Evolutionary conservation across 2,113 vertebrate species (phyloP), one percentile per base, ranked within the genome.

Genomic region (Solea senegalensis): DNA sequence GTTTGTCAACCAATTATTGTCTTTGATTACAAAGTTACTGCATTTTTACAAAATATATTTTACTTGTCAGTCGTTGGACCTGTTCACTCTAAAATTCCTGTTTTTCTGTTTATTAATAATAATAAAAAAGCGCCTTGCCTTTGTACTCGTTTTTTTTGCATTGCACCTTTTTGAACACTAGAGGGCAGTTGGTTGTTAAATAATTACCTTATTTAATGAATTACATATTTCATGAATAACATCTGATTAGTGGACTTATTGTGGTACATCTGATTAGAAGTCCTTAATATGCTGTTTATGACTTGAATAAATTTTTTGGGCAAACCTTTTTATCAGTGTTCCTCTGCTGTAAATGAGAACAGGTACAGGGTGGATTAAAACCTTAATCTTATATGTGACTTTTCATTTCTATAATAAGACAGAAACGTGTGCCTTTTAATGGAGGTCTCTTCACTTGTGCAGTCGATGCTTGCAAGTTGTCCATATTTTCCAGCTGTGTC

Each of bases 401-500:
- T 48, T 2, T 6, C 28, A 14, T 50, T 39, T 0, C 46, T 10
- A 16, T 21, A 21, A 58, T 74, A 41, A 2, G 3, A 67, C 49
- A 40, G 26, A 7, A 59, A 34, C 5, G 8, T 15, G 12, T 6
- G 27, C 63, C 7, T 54, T 64, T 11, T 40, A 14, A 28, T 9
- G 7, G 0, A 10, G 4, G 16, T 75, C 62, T 77, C 56, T 68
- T 56, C 26, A 43, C 21, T 53, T 87, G 76, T 77, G 61, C 49
- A 73, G 65, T 79, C 39, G 8, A 43, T 48, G 58, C 66, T 57
- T 65, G 56, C 9, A 72, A 21, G 57, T 86, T 34, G 2, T 72
- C 54, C 84, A 67, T 65, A 52, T 80, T 53, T 81, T 82, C 73
- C 86, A 86, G 78, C 84, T 89, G 73, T 80, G 60, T 76, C 27